Conservation (phyloP, 2,888 invertebrate species). For the Pristionchus entomophagus region DNA sequence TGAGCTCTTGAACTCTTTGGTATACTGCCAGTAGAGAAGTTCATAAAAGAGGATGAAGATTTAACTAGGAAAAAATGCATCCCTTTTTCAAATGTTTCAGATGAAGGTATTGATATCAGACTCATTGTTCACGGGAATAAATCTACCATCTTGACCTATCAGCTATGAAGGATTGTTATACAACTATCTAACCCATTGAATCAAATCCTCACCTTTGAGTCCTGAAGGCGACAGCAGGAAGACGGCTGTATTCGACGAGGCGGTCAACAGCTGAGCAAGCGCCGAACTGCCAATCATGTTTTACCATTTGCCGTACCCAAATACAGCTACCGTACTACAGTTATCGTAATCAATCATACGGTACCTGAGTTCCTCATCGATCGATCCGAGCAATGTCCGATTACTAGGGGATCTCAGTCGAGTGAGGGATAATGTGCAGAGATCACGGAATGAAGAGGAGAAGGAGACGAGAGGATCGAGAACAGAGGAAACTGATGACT, state of each 20-base stretch:
- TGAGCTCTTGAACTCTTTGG: too few relatives aligned
- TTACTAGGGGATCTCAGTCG: neutral
- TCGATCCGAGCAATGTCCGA: slow-evolving; percentile 9
- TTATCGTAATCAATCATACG: neutral
- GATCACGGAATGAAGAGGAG: slow-evolving; percentile 13
- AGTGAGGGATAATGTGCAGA: neutral
- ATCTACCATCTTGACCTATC: too few relatives aligned
- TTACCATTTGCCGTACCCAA: neutral
- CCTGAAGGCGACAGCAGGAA: slow-evolving; percentile 9
- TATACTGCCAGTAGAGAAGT: neutral
- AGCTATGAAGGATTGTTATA: too few relatives aligned
- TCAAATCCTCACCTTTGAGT: neutral
- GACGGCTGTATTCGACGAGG: neutral
- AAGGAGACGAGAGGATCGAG: slow-evolving; percentile 1
- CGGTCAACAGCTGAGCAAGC: neutral
- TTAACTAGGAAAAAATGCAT: too few relatives aligned
- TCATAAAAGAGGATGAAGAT: neutral
- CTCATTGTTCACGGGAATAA: too few relatives aligned
- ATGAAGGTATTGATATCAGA: too few relatives aligned
- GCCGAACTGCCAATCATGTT: neutral
- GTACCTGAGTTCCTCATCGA: slow-evolving; percentile 33
- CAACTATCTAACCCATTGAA: too few relatives aligned
- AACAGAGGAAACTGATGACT: neutral
- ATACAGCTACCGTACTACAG: neutral
- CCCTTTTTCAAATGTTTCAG: too few relatives aligned